Evolutionary conservation across 2,797 vertebrate genomes (phyloP).

Genomic region (Rhabdophis nuchalis): DNA sequence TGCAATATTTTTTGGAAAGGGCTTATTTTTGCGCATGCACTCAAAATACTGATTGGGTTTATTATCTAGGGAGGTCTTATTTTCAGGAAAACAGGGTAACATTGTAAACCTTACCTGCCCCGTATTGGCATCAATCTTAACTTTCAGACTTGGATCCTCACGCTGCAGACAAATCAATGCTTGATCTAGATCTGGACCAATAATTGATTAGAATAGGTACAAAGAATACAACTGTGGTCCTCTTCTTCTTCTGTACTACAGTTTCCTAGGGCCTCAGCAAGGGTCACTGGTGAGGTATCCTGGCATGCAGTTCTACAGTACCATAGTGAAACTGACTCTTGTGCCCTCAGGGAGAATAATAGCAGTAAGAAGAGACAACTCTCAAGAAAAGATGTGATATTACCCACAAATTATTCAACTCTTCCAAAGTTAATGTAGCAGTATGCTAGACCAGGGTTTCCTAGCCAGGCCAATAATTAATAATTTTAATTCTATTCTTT

Average conservation of each 20-base stretch:
- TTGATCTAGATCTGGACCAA: constrained; percentile 84
- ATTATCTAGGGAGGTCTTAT: no score
- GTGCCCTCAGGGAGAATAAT: not conserved
- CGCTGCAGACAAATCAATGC: constrained; percentile 89
- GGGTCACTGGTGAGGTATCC: not conserved
- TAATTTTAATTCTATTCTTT: not conserved
- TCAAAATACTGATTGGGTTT: no score
- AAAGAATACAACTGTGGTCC: not conserved
- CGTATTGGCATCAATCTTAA: constrained; percentile 87
- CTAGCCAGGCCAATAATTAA: not conserved
- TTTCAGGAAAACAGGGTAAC: no score
- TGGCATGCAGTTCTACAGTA: not conserved
- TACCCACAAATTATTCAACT: not conserved
- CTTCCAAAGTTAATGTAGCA: not conserved
- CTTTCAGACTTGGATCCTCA: constrained; percentile 97
- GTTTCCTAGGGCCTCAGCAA: not conserved
- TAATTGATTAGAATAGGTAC: constrained; percentile 18
- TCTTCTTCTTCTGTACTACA: not conserved
- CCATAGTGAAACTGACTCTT: not conserved
- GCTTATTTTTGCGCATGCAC: no score
- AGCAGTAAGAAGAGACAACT: not conserved
- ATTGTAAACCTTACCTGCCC: constrained; percentile 80
- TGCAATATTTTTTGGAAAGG: no score
- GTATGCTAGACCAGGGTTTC: not conserved
- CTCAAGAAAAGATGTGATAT: not conserved